Evolutionary conservation across 2,888 invertebrate genomes (phyloP), one percentile per base, ranked within the genome.

Genomic region (Aphelenchoides bicaudatus): DNA sequence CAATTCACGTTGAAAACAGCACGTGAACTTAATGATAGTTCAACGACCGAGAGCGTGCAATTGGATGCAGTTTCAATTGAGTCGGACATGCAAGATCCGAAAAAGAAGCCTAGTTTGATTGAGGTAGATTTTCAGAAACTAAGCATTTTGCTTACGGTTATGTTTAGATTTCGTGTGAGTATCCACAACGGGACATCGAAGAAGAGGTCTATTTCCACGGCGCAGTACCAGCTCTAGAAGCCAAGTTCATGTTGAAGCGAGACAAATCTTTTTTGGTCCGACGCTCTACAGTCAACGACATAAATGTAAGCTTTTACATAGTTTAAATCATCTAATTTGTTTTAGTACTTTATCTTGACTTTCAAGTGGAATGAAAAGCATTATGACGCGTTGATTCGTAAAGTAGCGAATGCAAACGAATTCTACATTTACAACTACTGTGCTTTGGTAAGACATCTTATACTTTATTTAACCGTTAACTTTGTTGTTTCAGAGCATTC

Each of bases 171-270:
- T n/a, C n/a, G n/a, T n/a, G n/a, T n/a, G n/a, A n/a, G n/a, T n/a
- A n/a, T n/a, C n/a, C n/a, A n/a, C n/a, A n/a, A n/a, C n/a, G n/a
- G n/a, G n/a, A n/a, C n/a, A 34, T 34, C 34, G 49, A 48, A 16
- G 49, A 48, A 19, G 49, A 48, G 25, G n/a, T 39, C 13, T 51
- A 25, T 16, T 51, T 16, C 21, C 52, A 51, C 52, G 52, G 52
- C 10, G n/a, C 28, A 19, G 38, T 51, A 10, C 51, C 37, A 30
- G 23, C 16, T 8, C 19, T 37, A 21, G 52, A 37, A 8, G 37
- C 52, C 23, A n/a, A 13, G 10, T 34, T 28, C 8, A 29, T 30
- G 34, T 19, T 51, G 25, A n/a, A 16, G 13, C 34, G 37, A 6
- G 28, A 51, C 3, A 28, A 13, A 16, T 51, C 52, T 13, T 51